A percentile compares a stretch with the other conserved stretches of the same genome.
Evolutionary conservation across 30 jellyfish, hydroid and myxozoan genomes (phyloP).

Genomic region (Phacellophora camtschatica): DNA sequence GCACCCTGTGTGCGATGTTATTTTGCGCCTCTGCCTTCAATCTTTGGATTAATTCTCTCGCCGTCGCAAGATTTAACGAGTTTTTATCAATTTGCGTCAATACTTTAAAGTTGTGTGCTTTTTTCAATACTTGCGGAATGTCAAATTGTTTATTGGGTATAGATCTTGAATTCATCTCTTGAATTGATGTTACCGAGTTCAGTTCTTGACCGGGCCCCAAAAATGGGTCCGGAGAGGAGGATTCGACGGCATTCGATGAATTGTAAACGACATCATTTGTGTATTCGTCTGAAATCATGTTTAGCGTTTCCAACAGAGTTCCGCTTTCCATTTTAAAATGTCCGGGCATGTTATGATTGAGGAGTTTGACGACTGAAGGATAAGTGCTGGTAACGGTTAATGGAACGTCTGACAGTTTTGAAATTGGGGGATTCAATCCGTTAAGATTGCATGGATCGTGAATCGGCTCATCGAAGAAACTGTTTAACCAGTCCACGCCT

Average conservation of each 20-base stretch:
- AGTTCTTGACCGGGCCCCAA: constrained; percentile 26
- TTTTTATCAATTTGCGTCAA: constrained; percentile 40
- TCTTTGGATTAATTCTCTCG: constrained; percentile 57
- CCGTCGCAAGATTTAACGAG: constrained; percentile 39
- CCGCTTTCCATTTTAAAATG: too few relatives aligned
- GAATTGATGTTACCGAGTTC: too few relatives aligned
- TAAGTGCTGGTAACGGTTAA: constrained; percentile 21
- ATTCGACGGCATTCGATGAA: constrained; percentile 24
- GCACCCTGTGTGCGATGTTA: constrained; percentile 15
- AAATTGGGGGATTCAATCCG: constrained; percentile 83
- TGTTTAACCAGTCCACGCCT: constrained; percentile 93
- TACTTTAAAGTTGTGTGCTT: constrained; percentile 33
- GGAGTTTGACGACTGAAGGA: constrained; percentile 46
- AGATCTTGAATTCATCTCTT: background rate
- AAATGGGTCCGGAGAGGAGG: constrained; percentile 65
- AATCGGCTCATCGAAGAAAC: constrained; percentile 94
- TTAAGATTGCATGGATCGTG: constrained; percentile 80
- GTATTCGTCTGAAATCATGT: constrained; percentile 30
- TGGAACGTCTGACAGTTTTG: constrained; percentile 60
- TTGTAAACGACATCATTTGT: constrained; percentile 32
- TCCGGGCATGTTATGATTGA: background rate
- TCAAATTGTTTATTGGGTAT: background rate
- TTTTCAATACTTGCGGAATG: constrained; percentile 8
- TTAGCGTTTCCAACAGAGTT: constrained; percentile 14
- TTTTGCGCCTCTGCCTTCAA: constrained; percentile 23